phyloP scores from a whole-genome alignment of 2,888 invertebrate genomes.

The Sinhomidia bicolor region DNA sequence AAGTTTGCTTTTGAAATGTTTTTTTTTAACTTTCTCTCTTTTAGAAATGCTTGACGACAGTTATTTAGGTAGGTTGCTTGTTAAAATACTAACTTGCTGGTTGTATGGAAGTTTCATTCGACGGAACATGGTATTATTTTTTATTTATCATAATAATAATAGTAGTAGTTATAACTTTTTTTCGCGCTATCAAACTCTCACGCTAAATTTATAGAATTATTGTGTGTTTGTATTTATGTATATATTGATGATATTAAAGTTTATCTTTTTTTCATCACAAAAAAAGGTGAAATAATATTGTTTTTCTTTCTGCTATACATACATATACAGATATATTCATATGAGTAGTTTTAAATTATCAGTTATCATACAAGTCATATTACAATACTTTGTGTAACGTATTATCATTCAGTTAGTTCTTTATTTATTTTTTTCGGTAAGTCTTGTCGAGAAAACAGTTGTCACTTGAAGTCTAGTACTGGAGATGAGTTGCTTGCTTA shows the following conservation, averaged over 20 bases:
- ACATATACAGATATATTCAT: too few relatives aligned
- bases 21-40: too few relatives aligned
- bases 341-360: too few relatives aligned
- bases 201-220: not conserved
- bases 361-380: too few relatives aligned
- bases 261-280: slow-evolving; percentile 28
- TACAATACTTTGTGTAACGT: slow-evolving; percentile 35
- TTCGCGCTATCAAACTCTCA: not conserved
- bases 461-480: slow-evolving; percentile 10
- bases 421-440: not conserved
- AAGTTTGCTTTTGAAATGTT: too few relatives aligned
- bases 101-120: slow-evolving; percentile 1
- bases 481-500: too few relatives aligned
- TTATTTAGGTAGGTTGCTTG: too few relatives aligned
- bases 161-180: not conserved
- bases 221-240: not conserved
- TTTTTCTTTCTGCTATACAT: not conserved
- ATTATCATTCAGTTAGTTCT: not conserved
- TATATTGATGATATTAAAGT: not conserved
- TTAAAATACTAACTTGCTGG: too few relatives aligned
- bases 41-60: too few relatives aligned
- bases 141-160: too few relatives aligned
- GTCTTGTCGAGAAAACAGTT: not conserved
- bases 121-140: slow-evolving; percentile 27
- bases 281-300: slow-evolving; percentile 4